phyloP scores from a whole-genome alignment of 2,888 invertebrate species.

The Sturmia bella region DNA sequence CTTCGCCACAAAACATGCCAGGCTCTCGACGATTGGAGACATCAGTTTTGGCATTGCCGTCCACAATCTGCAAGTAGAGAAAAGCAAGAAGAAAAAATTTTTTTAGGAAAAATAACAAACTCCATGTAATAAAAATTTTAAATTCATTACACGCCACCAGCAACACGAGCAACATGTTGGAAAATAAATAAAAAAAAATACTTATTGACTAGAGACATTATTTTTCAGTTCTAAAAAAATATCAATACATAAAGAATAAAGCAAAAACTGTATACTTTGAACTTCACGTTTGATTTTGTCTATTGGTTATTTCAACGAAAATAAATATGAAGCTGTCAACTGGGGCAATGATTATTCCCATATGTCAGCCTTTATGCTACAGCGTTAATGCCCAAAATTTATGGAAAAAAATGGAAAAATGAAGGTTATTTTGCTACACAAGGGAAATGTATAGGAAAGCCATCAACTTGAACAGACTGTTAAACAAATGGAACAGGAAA shows the following conservation, averaged over 20 bases:
- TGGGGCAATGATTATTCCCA: slow-evolving; percentile 65
- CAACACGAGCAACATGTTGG: slow-evolving; percentile 47
- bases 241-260: not conserved
- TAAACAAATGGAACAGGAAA: slow-evolving; percentile 17
- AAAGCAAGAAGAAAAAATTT: slow-evolving; percentile 3
- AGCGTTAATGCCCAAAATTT: slow-evolving; percentile 43
- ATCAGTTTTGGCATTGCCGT: slow-evolving; percentile 94
- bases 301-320: slow-evolving; percentile 27
- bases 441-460: slow-evolving; percentile 7
- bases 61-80: slow-evolving; percentile 88
- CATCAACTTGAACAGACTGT: not conserved
- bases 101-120: not conserved
- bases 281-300: slow-evolving; percentile 24
- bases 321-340: slow-evolving; percentile 62
- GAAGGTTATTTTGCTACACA: not conserved
- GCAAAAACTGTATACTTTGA: not conserved
- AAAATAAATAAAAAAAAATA: slow-evolving; percentile 37
- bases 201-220: slow-evolving; percentile 44
- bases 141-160: slow-evolving; percentile 56
- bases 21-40: slow-evolving; percentile 94
- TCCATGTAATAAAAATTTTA: slow-evolving; percentile 57
- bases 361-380: slow-evolving; percentile 76
- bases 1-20: slow-evolving; percentile 95
- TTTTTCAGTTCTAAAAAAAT: not conserved
- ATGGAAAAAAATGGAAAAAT: slow-evolving; percentile 1